Percentiles rank a stretch among this genome's conserved stretches.
phyloP scores from a whole-genome alignment of 1,140 invertebrate species.

The Drosophila grimshawi region DNA sequence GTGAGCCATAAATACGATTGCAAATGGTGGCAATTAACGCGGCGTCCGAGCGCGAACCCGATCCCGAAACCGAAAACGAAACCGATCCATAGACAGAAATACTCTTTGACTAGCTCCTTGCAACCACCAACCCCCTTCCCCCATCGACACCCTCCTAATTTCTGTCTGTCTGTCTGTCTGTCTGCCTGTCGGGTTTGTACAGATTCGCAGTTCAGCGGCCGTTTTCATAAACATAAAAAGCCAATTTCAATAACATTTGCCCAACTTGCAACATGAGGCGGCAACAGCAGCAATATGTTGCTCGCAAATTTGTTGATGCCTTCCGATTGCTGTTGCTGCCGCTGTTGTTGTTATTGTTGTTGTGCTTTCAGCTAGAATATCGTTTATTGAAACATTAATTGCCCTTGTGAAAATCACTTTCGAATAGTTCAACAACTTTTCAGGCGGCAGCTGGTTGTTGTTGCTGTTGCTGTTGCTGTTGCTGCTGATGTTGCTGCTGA shows the following conservation, averaged over 20 bases:
- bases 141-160: background rate
- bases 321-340: conserved; percentile 8
- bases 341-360: conserved; percentile 16
- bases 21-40: conserved; percentile 79
- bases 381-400: conserved; percentile 83
- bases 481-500: conserved; percentile 4
- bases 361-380: conserved; percentile 55
- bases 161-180: no score
- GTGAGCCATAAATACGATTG: conserved; percentile 80
- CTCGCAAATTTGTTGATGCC: conserved; percentile 70
- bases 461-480: conserved; percentile 2
- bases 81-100: conserved; percentile 44
- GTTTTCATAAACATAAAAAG: conserved; percentile 82
- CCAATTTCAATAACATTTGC: conserved; percentile 82
- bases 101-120: conserved; percentile 3
- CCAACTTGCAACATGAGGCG: conserved; percentile 65
- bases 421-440: conserved; percentile 44
- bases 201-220: conserved; percentile 48
- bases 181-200: no score
- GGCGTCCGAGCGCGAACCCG: conserved; percentile 26
- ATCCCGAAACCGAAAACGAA: conserved; percentile 25
- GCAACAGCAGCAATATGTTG: conserved; percentile 56
- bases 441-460: conserved; percentile 7
- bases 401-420: conserved; percentile 77
- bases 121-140: background rate